Conservation (phyloP, 1,140 invertebrate genomes). For the Trissolcus basalis region DNA sequence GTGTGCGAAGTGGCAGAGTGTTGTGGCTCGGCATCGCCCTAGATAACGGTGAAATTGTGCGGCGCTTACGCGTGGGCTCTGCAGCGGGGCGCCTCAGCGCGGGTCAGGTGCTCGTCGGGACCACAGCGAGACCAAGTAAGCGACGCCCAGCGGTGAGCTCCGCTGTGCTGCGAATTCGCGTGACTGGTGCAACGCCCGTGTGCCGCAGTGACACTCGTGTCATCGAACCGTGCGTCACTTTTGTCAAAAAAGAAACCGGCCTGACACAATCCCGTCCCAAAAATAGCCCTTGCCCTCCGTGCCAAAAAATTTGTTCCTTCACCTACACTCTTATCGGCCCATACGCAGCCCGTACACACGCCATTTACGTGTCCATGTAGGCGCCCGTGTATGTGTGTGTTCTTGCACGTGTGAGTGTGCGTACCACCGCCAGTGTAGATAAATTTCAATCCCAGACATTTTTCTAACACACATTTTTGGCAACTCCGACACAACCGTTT, state of each 20-base stretch:
- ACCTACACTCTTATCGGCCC: background rate
- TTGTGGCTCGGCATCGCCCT: conserved; percentile 72
- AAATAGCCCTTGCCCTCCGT: background rate
- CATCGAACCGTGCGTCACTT: conserved; percentile 30
- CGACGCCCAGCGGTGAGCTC: conserved; percentile 5
- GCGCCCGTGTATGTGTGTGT: background rate
- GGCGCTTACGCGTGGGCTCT: conserved; percentile 28
- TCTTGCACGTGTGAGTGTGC: background rate
- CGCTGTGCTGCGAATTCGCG: conserved; percentile 21
- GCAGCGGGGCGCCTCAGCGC: conserved; percentile 14
- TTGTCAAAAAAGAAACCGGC: background rate
- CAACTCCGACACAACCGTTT: no score
- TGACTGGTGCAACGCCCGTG: conserved; percentile 49
- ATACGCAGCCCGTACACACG: background rate
- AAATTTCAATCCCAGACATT: no score
- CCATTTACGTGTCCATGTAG: background rate
- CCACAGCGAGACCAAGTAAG: conserved; percentile 25
- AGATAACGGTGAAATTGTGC: conserved; percentile 74
- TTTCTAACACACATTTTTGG: no score
- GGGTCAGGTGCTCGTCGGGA: conserved; percentile 19
- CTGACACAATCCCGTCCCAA: background rate
- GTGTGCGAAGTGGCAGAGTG: conserved; percentile 20
- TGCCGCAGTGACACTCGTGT: conserved; percentile 43
- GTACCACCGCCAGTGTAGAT: background rate
- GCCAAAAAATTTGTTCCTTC: background rate